Evolutionary conservation across 2,797 vertebrate species (phyloP).

Genomic region (Zenarchopterus dispar): DNA sequence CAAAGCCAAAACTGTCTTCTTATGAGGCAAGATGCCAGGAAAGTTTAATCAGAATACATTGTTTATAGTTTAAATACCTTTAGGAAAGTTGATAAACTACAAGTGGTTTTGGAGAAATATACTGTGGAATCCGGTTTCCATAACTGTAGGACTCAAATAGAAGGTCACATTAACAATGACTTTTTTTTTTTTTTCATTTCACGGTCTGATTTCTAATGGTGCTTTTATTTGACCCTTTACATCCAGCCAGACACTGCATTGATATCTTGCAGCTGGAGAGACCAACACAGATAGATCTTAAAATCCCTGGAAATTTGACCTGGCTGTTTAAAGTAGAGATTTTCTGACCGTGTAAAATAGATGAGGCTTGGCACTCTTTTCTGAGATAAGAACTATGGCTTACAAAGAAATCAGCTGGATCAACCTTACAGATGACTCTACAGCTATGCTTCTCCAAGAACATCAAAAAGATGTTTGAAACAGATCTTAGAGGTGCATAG

Average conservation of each 20-base stretch:
- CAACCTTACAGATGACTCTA: slow-evolving; percentile 52
- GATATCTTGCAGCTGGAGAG: slow-evolving; percentile 36
- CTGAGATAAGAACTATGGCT: slow-evolving; percentile 35
- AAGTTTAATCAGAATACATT: not conserved
- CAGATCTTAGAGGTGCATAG: slow-evolving; percentile 42
- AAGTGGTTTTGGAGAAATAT: slow-evolving; percentile 3
- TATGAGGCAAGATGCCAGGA: not conserved
- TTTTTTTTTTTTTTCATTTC: slow-evolving; percentile 50
- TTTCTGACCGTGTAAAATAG: slow-evolving; percentile 47
- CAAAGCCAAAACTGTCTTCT: too few species aligned
- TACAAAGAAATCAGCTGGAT: slow-evolving; percentile 53
- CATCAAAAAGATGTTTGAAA: slow-evolving; percentile 75
- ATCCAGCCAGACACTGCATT: slow-evolving; percentile 38
- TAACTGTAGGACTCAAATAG: slow-evolving; percentile 25
- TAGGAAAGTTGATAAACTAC: slow-evolving; percentile 4
- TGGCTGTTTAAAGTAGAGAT: slow-evolving; percentile 29
- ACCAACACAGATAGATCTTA: slow-evolving; percentile 53
- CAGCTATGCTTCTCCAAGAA: slow-evolving; percentile 57
- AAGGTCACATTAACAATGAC: slow-evolving; percentile 20
- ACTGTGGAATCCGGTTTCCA: slow-evolving; percentile 16
- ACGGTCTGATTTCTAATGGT: slow-evolving; percentile 49
- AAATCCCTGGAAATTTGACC: slow-evolving; percentile 42
- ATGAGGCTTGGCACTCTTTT: slow-evolving; percentile 33
- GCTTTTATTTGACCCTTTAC: slow-evolving; percentile 48
- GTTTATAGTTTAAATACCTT: slow-evolving; percentile 8